Evolutionary conservation across 2,888 invertebrate species (phyloP), one percentile per base, ranked within the genome.

Genomic region (Mamestra brassicae): DNA sequence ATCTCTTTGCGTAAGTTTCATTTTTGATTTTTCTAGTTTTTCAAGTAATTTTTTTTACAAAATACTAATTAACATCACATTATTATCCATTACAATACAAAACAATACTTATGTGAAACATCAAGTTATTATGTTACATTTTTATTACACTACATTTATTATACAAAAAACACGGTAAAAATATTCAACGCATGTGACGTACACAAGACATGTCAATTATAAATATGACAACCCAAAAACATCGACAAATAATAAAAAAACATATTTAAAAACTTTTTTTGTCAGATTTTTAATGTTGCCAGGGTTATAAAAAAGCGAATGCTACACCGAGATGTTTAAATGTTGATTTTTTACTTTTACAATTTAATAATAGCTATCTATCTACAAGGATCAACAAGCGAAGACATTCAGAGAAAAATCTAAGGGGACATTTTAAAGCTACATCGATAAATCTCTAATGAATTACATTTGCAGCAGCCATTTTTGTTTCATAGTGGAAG

Each of bases 51-150:
- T 83, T 26, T 86, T 78, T 74, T 85, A 85, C 77, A 73, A 83
- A 85, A 85, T 70, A 81, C 69, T 84, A 78, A 73, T 85, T 85
- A 80, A 84, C 85, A 87, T 85, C 86, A 86, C 85, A 83, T 69
- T 82, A 68, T 74, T 68, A 74, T 76, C 45, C 55, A 11, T 71
- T 85, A 84, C 50, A 69, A 77, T 85, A 84, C 50, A 71, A 77
- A 84, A 85, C 57, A 72, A 81, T 74, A 67, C 69, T 68, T 79
- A 71, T 17, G 64, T 58, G 38, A 57, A 72, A 84, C 81, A 71
- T 76, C 67, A 70, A 84, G 64, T 74, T 71, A 65, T 65, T 63
- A 26, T 34, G 15, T 74, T 75, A 52, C 7, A 26, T 60, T 57
- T 62, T 38, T 55, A 62, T 57, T 54, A 74, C 26, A 61, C 36